Evolutionary conservation across 2,113 vertebrate species (phyloP), one percentile per base, ranked within the genome.

Genomic region (Sitta europaea): DNA sequence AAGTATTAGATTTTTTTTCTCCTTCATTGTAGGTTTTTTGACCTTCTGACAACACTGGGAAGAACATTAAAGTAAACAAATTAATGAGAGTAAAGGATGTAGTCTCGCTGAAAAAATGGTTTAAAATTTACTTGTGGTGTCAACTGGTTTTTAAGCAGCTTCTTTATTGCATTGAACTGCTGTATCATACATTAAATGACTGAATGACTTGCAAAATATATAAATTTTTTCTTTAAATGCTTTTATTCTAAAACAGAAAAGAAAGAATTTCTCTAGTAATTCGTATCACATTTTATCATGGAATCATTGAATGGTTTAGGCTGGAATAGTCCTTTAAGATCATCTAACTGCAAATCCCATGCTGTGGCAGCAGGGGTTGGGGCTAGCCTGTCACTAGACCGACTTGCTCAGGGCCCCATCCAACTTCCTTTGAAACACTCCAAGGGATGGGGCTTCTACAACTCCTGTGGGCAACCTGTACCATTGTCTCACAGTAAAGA

Each of bases 281-380:
- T 80, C 66, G 2, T 43, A 29, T 63, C 16, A 16, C 10, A 2
- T 14, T 17, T 25, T 57, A 42, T 45, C 11, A 61, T 35, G 10
- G 21, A 54, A 47, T 68, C 40, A 15, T 16, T 18, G 9, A 54
- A 42, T 48, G 3, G 5, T 22, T 74, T 27, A 24, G 8, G 11
- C 16, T 67, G 24, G 24, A 58, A 61, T 28, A 38, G 25, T 27
- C n/a, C 54, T 59, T 61, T 47, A 67, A 47, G 13, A 40, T 35
- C 5, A 47, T 13, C 11, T 47, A 7, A 6, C 22, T 53, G 24
- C 16, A 61, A 25, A 22, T n/a, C 11, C 31, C 9, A n/a, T n/a
- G 16, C 38, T 14, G 14, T 40, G 45, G 33, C 5, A 18, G 23
- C 21, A 50, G 27, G 4, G 3, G 2, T 0, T 27, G 27, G 8